Base-by-base conservation (phyloP, 2,888 invertebrate genomes). In the Schrankia costaestrigalis region DNA sequence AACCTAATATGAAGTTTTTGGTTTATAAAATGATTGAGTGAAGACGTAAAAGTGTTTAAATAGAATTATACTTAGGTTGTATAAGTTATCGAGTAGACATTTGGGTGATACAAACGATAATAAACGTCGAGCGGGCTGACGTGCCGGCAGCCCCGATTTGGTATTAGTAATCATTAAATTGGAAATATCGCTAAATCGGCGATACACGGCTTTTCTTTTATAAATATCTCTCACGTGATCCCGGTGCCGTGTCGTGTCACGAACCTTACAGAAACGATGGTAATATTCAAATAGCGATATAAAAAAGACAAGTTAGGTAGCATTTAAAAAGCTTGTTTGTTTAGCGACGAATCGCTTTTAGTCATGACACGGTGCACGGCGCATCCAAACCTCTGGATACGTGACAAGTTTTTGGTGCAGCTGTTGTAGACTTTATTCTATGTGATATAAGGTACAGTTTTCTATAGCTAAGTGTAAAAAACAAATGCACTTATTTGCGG, bases 311-410 rank as follows among this genome's bases (percentile, higher is more conserved):
- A 86, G 85, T 86, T 85, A 82, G 82, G 81, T 82, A 86, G 84
- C 87, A 84, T 87, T 87, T 87, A 87, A 87, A 87, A 87, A 85
- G 79, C 82, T 84, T 87, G 86, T 87, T 86, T 87, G 81, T 78
- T 78, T 72, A 78, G 74, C 83, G 79, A 82, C 79, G 85, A 85
- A 87, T 86, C 78, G 85, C 70, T 77, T 71, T 65, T 78, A 79
- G 86, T 73, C 86, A 87, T 85, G 86, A 78, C 63, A 80, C 55
- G 63, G 75, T 75, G 77, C 75, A 76, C 56, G 65, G 80, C 72
- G 78, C 78, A 80, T 78, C 77, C 53, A 42, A 51, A 52, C 56
- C 47, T 56, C 40, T 48, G 45, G 56, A 58, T 56, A 61, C 51
- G 53, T 61, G 58, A 51, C 57, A 62, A 62, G 40, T 50, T 65